These are phyloP conservation scores for Darevskia mixta DNA, from an alignment of 2,797 vertebrate genomes.

Conservation along the genomic window DNA sequence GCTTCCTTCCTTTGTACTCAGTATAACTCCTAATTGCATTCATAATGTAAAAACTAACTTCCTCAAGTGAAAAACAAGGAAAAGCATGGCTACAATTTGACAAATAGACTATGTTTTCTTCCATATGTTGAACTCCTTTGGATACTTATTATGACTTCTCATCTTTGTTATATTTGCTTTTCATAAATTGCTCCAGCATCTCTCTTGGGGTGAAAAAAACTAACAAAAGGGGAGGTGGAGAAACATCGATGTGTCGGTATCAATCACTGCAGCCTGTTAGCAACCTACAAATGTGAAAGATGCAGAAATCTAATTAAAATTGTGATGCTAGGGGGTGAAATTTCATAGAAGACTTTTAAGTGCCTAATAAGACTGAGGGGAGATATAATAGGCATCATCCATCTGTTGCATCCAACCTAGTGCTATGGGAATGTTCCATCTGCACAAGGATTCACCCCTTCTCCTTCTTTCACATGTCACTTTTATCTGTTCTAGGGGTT, in stretches of 20 bases:
- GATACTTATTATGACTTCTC: constrained; percentile 38
- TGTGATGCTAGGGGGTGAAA: background rate
- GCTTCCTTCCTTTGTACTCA: background rate
- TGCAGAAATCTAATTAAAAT: background rate
- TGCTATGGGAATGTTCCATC: background rate
- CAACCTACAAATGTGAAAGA: constrained; percentile 58
- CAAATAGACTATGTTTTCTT: background rate
- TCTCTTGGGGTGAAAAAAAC: constrained; percentile 13
- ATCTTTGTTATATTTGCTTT: constrained; percentile 18
- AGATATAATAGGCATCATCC: background rate
- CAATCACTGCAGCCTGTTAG: constrained; percentile 50
- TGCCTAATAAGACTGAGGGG: background rate
- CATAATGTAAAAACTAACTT: constrained; percentile 18
- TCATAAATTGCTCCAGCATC: constrained; percentile 46
- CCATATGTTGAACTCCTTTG: constrained; percentile 23
- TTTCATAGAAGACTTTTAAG: background rate
- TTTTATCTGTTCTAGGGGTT: too few relatives aligned
- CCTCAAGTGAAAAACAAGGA: background rate
- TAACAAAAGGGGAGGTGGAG: constrained; percentile 44
- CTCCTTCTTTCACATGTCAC: background rate
- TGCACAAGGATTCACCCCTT: background rate
- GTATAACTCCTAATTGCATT: background rate
- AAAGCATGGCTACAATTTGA: constrained; percentile 8
- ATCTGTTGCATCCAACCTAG: too few relatives aligned
- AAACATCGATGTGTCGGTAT: constrained; percentile 45